Evolutionary conservation across 2,113 vertebrate species (phyloP).

Genomic region (Oryzias curvinotus): DNA sequence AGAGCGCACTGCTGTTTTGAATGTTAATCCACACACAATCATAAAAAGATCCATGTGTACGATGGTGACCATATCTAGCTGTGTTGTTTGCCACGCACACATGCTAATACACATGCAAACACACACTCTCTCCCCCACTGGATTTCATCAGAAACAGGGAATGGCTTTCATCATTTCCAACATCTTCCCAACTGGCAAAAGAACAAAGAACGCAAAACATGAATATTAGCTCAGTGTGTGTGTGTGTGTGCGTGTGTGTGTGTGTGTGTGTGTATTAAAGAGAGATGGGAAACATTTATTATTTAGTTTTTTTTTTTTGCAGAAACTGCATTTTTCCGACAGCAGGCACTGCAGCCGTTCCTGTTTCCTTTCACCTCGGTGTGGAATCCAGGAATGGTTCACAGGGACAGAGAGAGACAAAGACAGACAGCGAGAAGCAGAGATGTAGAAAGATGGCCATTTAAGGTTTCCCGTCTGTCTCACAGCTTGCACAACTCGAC

Average conservation of each 20-base stretch:
- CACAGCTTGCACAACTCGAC: conserved; percentile 22
- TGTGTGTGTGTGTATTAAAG: conserved; percentile 7
- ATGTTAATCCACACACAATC: conserved; percentile 41
- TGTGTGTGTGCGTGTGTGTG: conserved; percentile 1
- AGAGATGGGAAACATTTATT: conserved; percentile 12
- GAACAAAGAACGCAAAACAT: conserved; percentile 39
- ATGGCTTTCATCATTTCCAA: conserved; percentile 45
- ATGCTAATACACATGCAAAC: conserved; percentile 32
- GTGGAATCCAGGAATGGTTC: conserved; percentile 64
- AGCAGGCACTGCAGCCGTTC: conserved; percentile 40
- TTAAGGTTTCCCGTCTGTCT: conserved; percentile 57
- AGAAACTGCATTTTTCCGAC: conserved; percentile 17
- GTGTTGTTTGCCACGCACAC: conserved; percentile 28
- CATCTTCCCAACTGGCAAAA: conserved; percentile 30
- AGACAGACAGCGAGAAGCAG: conserved; percentile 23
- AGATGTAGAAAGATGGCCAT: conserved; percentile 55
- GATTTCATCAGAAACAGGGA: conserved; percentile 35
- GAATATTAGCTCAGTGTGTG: conserved; percentile 20
- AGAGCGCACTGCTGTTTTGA: conserved; percentile 45
- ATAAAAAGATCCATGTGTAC: conserved; percentile 35
- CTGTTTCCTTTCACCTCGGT: conserved; percentile 68
- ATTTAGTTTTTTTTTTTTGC: background rate
- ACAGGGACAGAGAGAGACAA: conserved; percentile 38
- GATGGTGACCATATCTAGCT: conserved; percentile 41
- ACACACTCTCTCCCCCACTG: conserved; percentile 1